Evolutionary conservation across 2,113 vertebrate genomes (phyloP).

Genomic region (Aegotheles bennettii): DNA sequence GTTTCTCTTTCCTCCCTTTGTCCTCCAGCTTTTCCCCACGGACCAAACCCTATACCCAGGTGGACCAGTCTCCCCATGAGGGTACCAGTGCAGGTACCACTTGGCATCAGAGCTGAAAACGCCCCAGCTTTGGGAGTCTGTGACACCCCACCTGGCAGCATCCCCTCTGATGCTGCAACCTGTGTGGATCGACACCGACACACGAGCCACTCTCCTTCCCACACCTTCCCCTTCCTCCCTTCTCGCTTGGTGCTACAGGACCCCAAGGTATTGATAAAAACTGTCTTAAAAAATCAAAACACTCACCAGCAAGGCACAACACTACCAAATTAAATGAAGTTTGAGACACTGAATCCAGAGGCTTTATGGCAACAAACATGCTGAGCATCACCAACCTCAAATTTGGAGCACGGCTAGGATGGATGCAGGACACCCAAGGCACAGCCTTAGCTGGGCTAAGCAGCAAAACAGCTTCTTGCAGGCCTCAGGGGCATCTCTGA

Average conservation of each 20-base stretch:
- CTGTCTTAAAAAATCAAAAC: not conserved
- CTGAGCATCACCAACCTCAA: not conserved
- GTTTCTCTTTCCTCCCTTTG: conserved; percentile 25
- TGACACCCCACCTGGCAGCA: not conserved
- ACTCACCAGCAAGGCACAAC: not conserved
- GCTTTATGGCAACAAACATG: fast-evolving
- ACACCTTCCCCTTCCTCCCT: not conserved
- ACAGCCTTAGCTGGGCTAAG: not conserved
- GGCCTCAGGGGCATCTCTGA: not conserved
- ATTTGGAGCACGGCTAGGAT: fast-evolving
- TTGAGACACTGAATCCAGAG: not conserved
- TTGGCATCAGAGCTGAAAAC: not conserved
- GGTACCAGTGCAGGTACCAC: fast-evolving
- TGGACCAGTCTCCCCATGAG: not conserved
- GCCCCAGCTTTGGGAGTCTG: not conserved
- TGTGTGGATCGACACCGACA: fast-evolving
- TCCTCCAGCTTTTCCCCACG: not conserved
- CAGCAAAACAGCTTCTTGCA: fast-evolving
- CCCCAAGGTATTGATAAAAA: not conserved
- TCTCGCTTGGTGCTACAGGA: not conserved
- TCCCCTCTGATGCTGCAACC: not conserved
- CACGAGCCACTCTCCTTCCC: fast-evolving
- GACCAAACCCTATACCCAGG: not conserved
- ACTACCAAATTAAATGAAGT: not conserved
- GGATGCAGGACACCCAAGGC: not conserved